phyloP scores from a whole-genome alignment of 2,113 vertebrate genomes.

The Coregonus clupeaformis region DNA sequence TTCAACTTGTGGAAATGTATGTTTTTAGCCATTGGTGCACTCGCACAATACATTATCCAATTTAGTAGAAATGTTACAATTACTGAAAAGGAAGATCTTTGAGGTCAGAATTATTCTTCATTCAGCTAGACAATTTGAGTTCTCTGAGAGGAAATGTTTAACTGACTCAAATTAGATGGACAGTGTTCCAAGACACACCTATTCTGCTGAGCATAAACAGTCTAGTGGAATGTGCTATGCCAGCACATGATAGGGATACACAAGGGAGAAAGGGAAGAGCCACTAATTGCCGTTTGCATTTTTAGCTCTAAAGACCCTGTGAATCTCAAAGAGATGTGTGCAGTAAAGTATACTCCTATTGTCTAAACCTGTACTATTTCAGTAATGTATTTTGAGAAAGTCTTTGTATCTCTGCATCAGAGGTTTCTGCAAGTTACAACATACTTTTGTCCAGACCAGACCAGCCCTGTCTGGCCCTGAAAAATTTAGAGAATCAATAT shows the following conservation, averaged over 20 bases:
- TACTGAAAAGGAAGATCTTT: constrained; percentile 20
- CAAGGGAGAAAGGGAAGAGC: constrained; percentile 22
- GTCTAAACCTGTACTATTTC: constrained; percentile 11
- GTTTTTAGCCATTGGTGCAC: constrained; percentile 11
- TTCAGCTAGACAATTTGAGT: constrained; percentile 23
- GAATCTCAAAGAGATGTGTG: background rate
- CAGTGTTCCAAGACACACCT: constrained; percentile 30
- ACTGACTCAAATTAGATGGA: constrained; percentile 19
- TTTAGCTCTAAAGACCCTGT: constrained; percentile 7
- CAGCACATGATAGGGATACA: constrained; percentile 13
- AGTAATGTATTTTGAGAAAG: constrained; percentile 28
- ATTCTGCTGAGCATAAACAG: constrained; percentile 38
- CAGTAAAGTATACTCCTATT: background rate
- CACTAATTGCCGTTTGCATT: constrained; percentile 45
- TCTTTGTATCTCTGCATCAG: constrained; percentile 27
- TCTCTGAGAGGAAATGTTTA: constrained; percentile 34
- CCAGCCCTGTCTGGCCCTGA: no score
- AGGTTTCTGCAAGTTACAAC: constrained; percentile 31
- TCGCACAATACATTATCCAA: constrained; percentile 38
- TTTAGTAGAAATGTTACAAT: constrained; percentile 35
- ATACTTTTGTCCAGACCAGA: no score
- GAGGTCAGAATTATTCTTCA: constrained; percentile 2
- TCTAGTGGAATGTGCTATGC: constrained; percentile 26
- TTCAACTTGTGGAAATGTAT: constrained; percentile 28
- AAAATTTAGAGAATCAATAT: constrained; percentile 9